These are phyloP conservation scores for Pseudorasbora parva DNA, from an alignment of 2,113 vertebrate genomes.

Conservation along the genomic window DNA sequence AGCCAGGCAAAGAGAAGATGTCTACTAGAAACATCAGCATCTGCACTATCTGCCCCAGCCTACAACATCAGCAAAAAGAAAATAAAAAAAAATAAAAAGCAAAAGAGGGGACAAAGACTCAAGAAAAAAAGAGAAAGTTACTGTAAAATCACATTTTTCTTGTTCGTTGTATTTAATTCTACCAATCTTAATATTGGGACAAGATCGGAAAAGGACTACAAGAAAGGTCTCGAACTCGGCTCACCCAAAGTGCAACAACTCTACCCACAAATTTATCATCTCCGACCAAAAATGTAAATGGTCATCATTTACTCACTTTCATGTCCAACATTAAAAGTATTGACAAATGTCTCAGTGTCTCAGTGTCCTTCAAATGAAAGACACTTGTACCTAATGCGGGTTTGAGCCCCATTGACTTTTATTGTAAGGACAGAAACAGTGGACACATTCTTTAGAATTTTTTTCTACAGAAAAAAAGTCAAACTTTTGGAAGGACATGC, in stretches of 20 bases:
- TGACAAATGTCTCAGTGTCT: too few relatives aligned
- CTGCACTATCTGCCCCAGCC: conserved; percentile 56
- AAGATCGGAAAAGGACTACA: background rate
- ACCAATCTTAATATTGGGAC: background rate
- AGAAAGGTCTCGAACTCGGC: background rate
- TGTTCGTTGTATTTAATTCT: conserved; percentile 5
- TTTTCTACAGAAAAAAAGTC: background rate
- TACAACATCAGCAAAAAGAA: conserved; percentile 57
- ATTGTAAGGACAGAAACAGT: background rate
- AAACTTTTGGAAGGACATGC: background rate
- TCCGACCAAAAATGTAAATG: too few relatives aligned
- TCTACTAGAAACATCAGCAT: conserved; percentile 47
- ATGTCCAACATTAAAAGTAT: too few relatives aligned
- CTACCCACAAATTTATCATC: too few relatives aligned
- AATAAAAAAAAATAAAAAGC: conserved; percentile 12
- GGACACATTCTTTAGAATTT: background rate
- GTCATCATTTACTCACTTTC: too few relatives aligned
- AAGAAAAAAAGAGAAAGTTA: conserved; percentile 2
- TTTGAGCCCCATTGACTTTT: background rate
- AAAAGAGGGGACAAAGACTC: conserved; percentile 29
- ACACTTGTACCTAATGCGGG: background rate
- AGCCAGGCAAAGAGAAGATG: conserved; percentile 53
- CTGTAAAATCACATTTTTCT: conserved; percentile 48
- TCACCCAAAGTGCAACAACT: background rate
- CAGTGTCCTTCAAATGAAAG: background rate